Base-by-base conservation (phyloP, 2,888 invertebrate genomes). In the Fragum sueziense region DNA sequence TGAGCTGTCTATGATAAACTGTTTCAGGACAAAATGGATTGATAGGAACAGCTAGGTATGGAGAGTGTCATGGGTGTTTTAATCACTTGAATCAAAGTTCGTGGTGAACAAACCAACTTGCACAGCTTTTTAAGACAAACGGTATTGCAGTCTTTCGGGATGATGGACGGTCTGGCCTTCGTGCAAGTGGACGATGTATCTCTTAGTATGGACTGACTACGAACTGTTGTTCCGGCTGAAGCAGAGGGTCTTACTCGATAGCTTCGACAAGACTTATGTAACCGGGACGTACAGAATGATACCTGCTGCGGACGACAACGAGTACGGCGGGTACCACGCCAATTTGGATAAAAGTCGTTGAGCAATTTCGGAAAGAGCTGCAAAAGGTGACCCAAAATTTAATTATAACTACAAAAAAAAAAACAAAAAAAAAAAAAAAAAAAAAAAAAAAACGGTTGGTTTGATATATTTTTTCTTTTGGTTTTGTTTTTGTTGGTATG, bases 1-100 rank as follows among this genome's bases (percentile, higher is more conserved):
- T 25, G 57, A 20, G 57, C 57, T 7, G 57, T 25, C 25, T 57
- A 57, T 57, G 57, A 57, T 57, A 25, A 57, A 57, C 57, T 57
- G 25, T 22, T 57, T 11, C 25, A 57, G 27, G 57, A 22, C 11
- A n/a, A 25, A 2, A 25, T 57, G 2, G 57, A 57, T 25, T 25
- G n/a, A 27, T 57, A 25, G 2, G 57, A 25, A 7, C 25, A 57
- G 25, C 22, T 57, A 25, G 57, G 57, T 3, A 11, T 57, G 4
- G 57, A 57, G 1, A 57, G 57, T 14, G 27, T 22, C 4, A 57
- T 22, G 57, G 57, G 25, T 57, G 57, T 25, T 57, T 57, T n/a
- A 25, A 57, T 14, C 57, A 57, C 14, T 57, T 22, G 57, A 57
- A 22, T n/a, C 52, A 52, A 22, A 52, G n/a, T 57, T 25, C 57